Evolutionary conservation across 2,113 vertebrate species (phyloP), one percentile per base, ranked within the genome.

Genomic region (Herpetotheres cachinnans): DNA sequence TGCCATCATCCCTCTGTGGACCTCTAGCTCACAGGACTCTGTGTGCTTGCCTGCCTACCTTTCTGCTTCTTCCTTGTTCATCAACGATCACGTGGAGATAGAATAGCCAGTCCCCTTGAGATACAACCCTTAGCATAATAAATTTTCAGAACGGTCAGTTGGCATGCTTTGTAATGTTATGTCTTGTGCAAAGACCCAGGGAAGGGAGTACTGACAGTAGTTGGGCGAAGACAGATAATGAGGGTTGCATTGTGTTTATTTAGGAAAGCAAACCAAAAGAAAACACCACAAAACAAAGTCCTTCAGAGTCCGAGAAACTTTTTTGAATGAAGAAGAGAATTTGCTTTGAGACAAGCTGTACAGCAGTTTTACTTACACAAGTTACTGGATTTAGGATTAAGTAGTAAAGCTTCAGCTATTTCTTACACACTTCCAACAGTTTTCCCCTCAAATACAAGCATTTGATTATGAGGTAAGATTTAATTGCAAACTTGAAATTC

Each of bases 81-180:
- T 65, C 3, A 0, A 0, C 66, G 36, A 7, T 32, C 32, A 8
- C 6, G 4, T 40, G 66, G 20, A 76, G 66, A 10, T 16, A 26
- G 56, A 56, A 46, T 34, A 83, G 30, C 27, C 50, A 25, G n/a
- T 49, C 29, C 24, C 18, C 58, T 50, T 24, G 36, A 2, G 81
- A 54, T n/a, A n/a, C n/a, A n/a, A n/a, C n/a, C n/a, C n/a, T n/a
- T n/a, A n/a, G n/a, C n/a, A n/a, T n/a, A n/a, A n/a, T n/a, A n/a
- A n/a, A n/a, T n/a, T n/a, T n/a, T n/a, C n/a, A n/a, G n/a, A n/a
- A n/a, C n/a, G n/a, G n/a, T n/a, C 42, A 42, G 42, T 42, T 42
- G 58, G 7, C 1, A 0, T 25, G 5, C 15, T 72, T 56, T 4
- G 11, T 44, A 14, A 47, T 21, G 6, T 65, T 61, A 13, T 0